These are phyloP conservation scores for Ceratotherium simum DNA, from an alignment of 2,113 vertebrate species.

Conservation along the genomic window DNA sequence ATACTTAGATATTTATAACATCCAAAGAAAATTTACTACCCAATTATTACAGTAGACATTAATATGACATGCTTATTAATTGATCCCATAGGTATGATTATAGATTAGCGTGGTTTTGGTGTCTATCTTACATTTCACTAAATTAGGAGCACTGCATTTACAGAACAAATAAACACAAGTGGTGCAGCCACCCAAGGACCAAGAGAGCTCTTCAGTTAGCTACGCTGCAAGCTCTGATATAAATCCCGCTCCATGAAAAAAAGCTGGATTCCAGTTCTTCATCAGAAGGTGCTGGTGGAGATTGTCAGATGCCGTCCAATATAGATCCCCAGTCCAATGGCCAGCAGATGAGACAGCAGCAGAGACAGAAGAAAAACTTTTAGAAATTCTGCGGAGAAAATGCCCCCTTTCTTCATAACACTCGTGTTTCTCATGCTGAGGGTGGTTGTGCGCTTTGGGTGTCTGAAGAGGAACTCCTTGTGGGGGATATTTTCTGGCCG, in stretches of 20 bases:
- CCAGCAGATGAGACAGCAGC: conserved; percentile 95
- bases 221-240: background rate
- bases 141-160: background rate
- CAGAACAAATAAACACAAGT: background rate
- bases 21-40: conserved; percentile 10
- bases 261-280: fast-evolving
- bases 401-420: conserved; percentile 95
- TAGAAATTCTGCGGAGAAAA: conserved; percentile 95
- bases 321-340: conserved; percentile 95
- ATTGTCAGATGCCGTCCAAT: conserved; percentile 94
- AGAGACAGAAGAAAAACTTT: conserved; percentile 96
- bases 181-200: background rate
- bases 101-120: background rate
- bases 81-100: background rate
- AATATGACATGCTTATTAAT: conserved; percentile 32
- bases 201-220: fast-evolving
- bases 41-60: background rate
- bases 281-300: conserved; percentile 91
- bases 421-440: conserved; percentile 96
- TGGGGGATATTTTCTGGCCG: conserved; percentile 95
- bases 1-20: background rate
- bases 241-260: fast-evolving
- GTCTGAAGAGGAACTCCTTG: conserved; percentile 94
- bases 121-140: background rate
- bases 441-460: conserved; percentile 89